These are phyloP conservation scores for Ctenochaetus hawaiiensis DNA, from an alignment of 2,797 vertebrate genomes.

Conservation along the genomic window DNA sequence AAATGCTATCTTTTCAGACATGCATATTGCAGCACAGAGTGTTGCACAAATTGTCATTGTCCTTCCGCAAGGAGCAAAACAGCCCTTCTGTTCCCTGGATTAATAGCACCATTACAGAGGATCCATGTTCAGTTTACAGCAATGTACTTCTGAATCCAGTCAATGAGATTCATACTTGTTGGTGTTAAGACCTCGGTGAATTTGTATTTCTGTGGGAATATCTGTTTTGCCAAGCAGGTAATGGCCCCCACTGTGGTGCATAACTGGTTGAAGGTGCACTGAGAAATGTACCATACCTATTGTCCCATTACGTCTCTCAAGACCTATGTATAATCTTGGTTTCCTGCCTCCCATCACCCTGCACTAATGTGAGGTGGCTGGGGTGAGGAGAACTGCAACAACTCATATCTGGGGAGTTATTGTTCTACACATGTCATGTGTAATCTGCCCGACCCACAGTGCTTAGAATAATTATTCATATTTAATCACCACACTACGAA, in stretches of 20 bases:
- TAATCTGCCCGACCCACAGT: conserved; percentile 84
- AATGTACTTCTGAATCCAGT: conserved; percentile 63
- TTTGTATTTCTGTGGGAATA: conserved; percentile 65
- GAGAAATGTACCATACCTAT: conserved; percentile 42
- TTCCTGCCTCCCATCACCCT: conserved; percentile 49
- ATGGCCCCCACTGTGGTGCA: conserved; percentile 54
- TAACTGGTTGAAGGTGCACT: conserved; percentile 40
- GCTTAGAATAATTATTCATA: conserved; percentile 89
- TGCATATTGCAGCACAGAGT: conserved; percentile 74
- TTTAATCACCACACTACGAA: conserved; percentile 84
- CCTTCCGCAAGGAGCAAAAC: conserved; percentile 78
- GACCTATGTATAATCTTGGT: conserved; percentile 47
- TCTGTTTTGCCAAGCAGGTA: conserved; percentile 66
- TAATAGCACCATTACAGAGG: conserved; percentile 84
- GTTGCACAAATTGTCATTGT: conserved; percentile 76
- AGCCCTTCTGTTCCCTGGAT: conserved; percentile 85
- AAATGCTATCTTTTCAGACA: conserved; percentile 67
- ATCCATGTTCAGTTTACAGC: conserved; percentile 76
- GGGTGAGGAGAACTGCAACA: conserved; percentile 60
- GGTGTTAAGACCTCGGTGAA: conserved; percentile 39
- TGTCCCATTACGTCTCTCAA: conserved; percentile 39
- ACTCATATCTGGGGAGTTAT: conserved; percentile 82
- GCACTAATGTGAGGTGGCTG: conserved; percentile 56
- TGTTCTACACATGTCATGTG: conserved; percentile 87
- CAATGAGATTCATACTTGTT: conserved; percentile 54